Conservation (phyloP, 2,797 vertebrate genomes). For the Crax fasciolata region DNA sequence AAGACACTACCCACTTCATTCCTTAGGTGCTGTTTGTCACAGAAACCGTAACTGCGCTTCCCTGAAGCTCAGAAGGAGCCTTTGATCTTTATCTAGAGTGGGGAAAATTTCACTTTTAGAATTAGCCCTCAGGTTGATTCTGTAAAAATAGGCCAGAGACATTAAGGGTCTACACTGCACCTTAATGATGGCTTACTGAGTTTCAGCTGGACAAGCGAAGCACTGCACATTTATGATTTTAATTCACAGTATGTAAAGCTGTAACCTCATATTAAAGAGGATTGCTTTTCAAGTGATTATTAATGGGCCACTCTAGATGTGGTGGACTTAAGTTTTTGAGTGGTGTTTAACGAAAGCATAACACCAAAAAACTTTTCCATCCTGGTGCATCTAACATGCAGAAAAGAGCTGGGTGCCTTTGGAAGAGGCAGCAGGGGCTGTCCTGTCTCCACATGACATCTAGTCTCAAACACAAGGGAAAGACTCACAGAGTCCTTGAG, state of each 20-base stretch:
- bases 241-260: not conserved
- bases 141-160: not conserved
- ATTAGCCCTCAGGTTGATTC: not conserved
- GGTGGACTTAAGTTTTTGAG: not conserved
- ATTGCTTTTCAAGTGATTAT: not conserved
- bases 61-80: not conserved
- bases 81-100: slow-evolving; percentile 16
- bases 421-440: not conserved
- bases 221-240: not conserved
- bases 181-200: not conserved
- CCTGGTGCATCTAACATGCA: not conserved
- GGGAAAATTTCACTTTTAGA: not conserved
- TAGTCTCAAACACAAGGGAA: not conserved
- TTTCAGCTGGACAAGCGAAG: not conserved
- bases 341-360: not conserved
- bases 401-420: not conserved
- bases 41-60: not conserved
- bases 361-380: not conserved
- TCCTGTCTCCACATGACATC: not conserved
- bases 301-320: not conserved
- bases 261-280: not conserved
- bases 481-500: not conserved
- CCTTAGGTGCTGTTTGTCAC: not conserved
- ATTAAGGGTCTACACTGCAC: not conserved
- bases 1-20: not conserved